phyloP scores from a whole-genome alignment of 2,113 vertebrate genomes.

The Opisthocomus hoazin region DNA sequence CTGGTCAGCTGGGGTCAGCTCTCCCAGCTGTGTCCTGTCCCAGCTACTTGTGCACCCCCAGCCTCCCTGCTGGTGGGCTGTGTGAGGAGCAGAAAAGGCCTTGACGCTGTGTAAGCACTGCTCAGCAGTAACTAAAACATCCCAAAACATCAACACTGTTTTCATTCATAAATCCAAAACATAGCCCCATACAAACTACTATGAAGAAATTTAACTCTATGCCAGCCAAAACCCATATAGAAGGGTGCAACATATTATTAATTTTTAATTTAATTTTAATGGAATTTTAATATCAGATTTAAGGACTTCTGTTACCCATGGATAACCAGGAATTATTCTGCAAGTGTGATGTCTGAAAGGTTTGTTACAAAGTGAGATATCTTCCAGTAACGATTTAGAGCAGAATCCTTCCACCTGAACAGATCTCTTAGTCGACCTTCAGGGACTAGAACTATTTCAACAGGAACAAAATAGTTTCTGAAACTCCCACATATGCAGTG shows the following conservation, averaged over 20 bases:
- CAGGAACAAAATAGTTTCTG: neutral
- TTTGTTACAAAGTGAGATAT: neutral
- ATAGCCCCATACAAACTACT: no score
- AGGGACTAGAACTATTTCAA: neutral
- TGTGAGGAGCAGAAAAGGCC: neutral
- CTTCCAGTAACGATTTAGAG: neutral
- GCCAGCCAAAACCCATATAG: neutral
- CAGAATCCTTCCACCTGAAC: neutral
- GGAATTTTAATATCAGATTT: neutral
- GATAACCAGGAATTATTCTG: neutral
- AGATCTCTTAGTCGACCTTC: neutral
- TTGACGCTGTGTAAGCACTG: neutral
- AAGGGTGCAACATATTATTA: neutral
- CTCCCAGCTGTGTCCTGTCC: neutral
- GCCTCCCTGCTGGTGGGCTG: fast-evolving
- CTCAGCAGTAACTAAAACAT: neutral
- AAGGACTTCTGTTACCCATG: neutral
- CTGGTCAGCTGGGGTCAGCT: neutral
- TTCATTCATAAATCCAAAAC: neutral
- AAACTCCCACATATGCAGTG: neutral
- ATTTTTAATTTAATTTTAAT: neutral
- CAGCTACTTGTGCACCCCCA: neutral
- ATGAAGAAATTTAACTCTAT: neutral
- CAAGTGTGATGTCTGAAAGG: neutral
- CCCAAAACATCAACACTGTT: neutral